phyloP scores from a whole-genome alignment of 2,888 invertebrate genomes.

The Polydrusus pterygomalis region DNA sequence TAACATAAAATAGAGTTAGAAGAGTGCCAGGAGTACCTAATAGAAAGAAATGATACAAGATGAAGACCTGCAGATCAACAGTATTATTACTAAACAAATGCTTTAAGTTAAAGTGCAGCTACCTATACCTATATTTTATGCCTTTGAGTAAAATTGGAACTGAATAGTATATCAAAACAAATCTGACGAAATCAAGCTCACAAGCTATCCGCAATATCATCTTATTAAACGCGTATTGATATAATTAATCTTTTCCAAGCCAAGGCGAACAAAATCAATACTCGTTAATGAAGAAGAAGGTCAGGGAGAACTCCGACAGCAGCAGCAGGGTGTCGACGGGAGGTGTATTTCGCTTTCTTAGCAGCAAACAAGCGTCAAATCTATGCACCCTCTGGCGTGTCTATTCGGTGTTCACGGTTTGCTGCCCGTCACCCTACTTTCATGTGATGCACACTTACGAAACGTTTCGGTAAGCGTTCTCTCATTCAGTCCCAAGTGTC shows the following conservation, averaged over 20 bases:
- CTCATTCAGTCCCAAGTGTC: slow-evolving; percentile 40
- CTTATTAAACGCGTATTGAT: slow-evolving; percentile 11
- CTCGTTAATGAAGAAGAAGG: slow-evolving; percentile 49
- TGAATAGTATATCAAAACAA: no score
- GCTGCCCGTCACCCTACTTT: slow-evolving; percentile 69
- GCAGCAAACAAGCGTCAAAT: slow-evolving; percentile 70
- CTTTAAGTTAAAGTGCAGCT: no score
- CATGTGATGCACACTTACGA: slow-evolving; percentile 47
- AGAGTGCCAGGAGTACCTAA: no score
- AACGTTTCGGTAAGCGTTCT: slow-evolving; percentile 39
- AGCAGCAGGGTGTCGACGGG: slow-evolving; percentile 42
- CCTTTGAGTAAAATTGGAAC: no score
- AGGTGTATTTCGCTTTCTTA: slow-evolving; percentile 51
- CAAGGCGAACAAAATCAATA: slow-evolving; percentile 40
- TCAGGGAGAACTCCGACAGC: slow-evolving; percentile 30
- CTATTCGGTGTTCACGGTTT: slow-evolving; percentile 71
- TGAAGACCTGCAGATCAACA: no score
- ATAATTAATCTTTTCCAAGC: slow-evolving; percentile 2
- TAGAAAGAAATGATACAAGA: no score
- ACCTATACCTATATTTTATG: no score
- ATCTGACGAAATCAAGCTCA: no score
- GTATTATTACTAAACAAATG: no score
- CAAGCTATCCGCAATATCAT: neutral
- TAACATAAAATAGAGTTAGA: no score
- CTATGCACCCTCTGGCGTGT: slow-evolving; percentile 70